These are phyloP conservation scores for Drosophila melanica DNA, from an alignment of 1,140 invertebrate species.

Conservation along the genomic window DNA sequence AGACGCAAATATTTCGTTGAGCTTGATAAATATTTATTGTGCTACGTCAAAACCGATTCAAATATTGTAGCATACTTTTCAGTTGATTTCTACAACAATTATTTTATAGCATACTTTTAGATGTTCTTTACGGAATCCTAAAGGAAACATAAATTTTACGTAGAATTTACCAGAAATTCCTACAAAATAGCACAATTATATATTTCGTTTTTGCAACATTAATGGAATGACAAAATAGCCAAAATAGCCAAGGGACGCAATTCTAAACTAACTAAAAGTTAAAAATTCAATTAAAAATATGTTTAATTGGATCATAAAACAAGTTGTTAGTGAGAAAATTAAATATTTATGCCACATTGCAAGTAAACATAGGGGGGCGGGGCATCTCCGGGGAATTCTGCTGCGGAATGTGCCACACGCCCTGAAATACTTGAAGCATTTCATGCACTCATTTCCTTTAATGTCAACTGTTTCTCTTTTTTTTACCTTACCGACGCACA, in stretches of 20 bases:
- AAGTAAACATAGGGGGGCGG: neutral
- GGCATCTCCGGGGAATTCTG: neutral
- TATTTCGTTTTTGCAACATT: neutral
- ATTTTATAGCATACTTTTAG: conserved; percentile 13
- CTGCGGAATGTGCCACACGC: neutral
- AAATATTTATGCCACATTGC: conserved; percentile 46
- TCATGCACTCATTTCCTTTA: conserved; percentile 42
- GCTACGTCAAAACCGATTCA: neutral
- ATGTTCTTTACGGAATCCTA: neutral
- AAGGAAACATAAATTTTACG: no score
- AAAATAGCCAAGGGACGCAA: neutral
- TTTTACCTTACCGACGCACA: conserved; percentile 36
- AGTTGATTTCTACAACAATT: neutral
- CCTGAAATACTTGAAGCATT: neutral
- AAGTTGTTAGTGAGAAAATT: conserved; percentile 40
- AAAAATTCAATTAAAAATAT: conserved; percentile 46
- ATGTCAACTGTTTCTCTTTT: conserved; percentile 57
- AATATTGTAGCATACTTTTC: conserved; percentile 5
- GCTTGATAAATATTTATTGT: neutral
- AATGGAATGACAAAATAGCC: neutral
- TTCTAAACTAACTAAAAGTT: conserved; percentile 6
- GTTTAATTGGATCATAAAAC: conserved; percentile 24
- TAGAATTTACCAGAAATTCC: no score
- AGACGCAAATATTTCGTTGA: no score
- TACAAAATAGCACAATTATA: no score